A percentile compares a stretch with the other conserved stretches of the same genome.
These are phyloP conservation scores for Mormyrus proboscirostris DNA, from an alignment of 2,797 vertebrate species.

Conservation along the genomic window DNA sequence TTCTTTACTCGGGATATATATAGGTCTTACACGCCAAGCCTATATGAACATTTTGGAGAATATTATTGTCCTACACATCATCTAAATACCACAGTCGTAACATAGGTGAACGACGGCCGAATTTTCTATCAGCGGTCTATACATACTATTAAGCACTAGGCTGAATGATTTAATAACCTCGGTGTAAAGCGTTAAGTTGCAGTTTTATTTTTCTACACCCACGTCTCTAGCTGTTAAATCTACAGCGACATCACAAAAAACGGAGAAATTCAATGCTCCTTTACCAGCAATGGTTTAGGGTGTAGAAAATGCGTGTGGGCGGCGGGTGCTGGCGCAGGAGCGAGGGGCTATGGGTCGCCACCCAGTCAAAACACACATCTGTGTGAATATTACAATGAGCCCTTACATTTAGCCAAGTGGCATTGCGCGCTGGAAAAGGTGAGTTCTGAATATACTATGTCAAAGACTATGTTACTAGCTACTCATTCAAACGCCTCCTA, in stretches of 20 bases:
- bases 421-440: slow-evolving; percentile 26
- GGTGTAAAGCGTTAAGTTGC: not conserved
- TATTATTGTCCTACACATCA: not conserved
- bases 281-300: not conserved
- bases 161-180: not conserved
- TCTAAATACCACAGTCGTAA: not conserved
- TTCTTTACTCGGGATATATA: not conserved
- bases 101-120: not conserved
- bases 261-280: not conserved
- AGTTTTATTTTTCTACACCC: slow-evolving; percentile 9
- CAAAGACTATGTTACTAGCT: not conserved
- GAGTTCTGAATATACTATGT: slow-evolving; percentile 5
- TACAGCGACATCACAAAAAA: not conserved
- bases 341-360: slow-evolving; percentile 31
- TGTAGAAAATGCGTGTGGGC: slow-evolving; percentile 20
- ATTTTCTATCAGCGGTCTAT: not conserved
- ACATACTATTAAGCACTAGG: not conserved
- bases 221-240: not conserved
- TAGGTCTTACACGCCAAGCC: not conserved
- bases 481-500: not conserved
- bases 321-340: slow-evolving; percentile 11
- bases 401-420: slow-evolving; percentile 44
- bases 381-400: slow-evolving; percentile 37
- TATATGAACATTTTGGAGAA: not conserved
- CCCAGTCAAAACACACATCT: slow-evolving; percentile 40